These are phyloP conservation scores for Plusia festucae DNA, from an alignment of 2,888 invertebrate species.

Conservation along the genomic window DNA sequence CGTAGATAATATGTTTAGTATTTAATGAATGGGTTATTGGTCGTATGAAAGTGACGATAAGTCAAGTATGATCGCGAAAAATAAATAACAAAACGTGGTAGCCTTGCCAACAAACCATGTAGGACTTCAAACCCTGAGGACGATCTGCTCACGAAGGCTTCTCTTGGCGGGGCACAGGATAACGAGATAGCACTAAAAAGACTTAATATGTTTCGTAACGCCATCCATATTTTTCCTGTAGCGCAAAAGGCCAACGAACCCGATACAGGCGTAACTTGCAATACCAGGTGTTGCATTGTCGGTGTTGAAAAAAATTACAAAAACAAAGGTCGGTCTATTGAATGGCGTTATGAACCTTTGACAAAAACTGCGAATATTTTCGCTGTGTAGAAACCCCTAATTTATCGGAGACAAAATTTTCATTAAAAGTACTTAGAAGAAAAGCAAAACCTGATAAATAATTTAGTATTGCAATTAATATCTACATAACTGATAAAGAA, in stretches of 20 bases:
- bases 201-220: conserved; percentile 68
- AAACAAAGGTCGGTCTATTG: conserved; percentile 63
- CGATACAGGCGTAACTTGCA: conserved; percentile 59
- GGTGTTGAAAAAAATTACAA: conserved; percentile 54
- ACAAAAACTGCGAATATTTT: conserved; percentile 59
- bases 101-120: conserved; percentile 84
- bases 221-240: conserved; percentile 63
- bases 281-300: conserved; percentile 61
- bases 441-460: conserved; percentile 40
- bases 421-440: conserved; percentile 35
- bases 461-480: conserved; percentile 7
- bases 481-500: too few relatives aligned
- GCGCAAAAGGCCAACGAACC: conserved; percentile 63
- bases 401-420: conserved; percentile 48
- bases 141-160: conserved; percentile 76
- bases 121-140: conserved; percentile 82
- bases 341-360: conserved; percentile 70
- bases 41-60: conserved; percentile 34
- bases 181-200: conserved; percentile 65
- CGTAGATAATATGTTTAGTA: conserved; percentile 19
- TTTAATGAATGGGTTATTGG: conserved; percentile 17
- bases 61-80: conserved; percentile 46
- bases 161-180: conserved; percentile 75
- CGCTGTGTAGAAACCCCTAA: conserved; percentile 47
- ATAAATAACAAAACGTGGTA: conserved; percentile 62